These are phyloP conservation scores for Panagrolaimus sp. DNA, from an alignment of 1,140 invertebrate species.

Conservation along the genomic window DNA sequence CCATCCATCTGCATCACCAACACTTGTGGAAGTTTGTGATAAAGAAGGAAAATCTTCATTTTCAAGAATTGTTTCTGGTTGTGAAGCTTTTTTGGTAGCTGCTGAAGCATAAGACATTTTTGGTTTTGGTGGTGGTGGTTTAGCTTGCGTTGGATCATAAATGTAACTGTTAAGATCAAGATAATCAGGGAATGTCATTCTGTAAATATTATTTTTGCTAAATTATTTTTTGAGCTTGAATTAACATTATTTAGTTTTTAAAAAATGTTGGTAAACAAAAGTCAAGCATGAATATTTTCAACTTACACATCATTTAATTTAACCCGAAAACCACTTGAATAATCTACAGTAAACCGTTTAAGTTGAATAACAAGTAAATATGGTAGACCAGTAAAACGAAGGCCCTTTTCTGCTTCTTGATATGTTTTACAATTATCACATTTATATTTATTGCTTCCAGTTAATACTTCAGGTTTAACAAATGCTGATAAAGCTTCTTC, in stretches of 20 bases:
- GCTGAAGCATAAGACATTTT: slow-evolving; percentile 50
- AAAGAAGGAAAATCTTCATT: neutral
- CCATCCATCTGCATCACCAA: slow-evolving; percentile 37
- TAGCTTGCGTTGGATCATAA: slow-evolving; percentile 51
- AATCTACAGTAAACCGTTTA: slow-evolving; percentile 86
- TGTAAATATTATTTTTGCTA: slow-evolving; percentile 54
- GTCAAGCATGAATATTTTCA: no score
- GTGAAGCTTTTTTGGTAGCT: slow-evolving; percentile 29
- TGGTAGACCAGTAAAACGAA: slow-evolving; percentile 80
- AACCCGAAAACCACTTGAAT: slow-evolving; percentile 74
- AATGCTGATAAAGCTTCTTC: slow-evolving; percentile 78
- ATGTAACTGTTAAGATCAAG: slow-evolving; percentile 76
- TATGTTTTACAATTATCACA: slow-evolving; percentile 82
- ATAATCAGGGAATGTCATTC: slow-evolving; percentile 76
- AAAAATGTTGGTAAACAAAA: no score
- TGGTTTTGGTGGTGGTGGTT: slow-evolving; percentile 48
- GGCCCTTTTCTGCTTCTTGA: slow-evolving; percentile 82
- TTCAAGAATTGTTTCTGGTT: neutral
- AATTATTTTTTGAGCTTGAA: no score
- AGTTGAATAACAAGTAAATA: slow-evolving; percentile 80
- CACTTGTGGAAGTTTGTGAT: slow-evolving; percentile 44
- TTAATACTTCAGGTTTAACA: slow-evolving; percentile 76
- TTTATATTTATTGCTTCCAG: slow-evolving; percentile 80
- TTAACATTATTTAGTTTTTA: no score
- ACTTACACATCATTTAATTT: slow-evolving; percentile 83